A percentile compares a stretch with the other conserved stretches of the same genome.
Evolutionary conservation across 2,113 vertebrate genomes (phyloP).

Genomic region (Geococcyx californianus): DNA sequence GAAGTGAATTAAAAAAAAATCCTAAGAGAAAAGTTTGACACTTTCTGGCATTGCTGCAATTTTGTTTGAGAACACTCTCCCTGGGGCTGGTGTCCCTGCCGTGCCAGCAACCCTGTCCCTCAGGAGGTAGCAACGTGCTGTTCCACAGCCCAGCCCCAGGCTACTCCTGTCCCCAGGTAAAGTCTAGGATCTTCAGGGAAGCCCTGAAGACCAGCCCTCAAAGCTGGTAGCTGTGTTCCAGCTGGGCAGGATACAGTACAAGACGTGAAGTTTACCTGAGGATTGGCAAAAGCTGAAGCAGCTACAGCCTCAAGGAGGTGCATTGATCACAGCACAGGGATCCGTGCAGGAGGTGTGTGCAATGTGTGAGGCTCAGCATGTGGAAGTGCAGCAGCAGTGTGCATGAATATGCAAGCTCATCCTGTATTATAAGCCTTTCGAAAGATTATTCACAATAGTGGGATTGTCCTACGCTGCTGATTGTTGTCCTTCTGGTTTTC

Average conservation of each 20-base stretch:
- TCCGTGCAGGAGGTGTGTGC: neutral
- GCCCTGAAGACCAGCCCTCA: neutral
- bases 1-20: neutral
- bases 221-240: neutral
- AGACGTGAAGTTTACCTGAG: neutral
- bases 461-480: neutral
- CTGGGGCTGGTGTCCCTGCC: neutral
- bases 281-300: neutral
- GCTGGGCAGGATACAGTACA: rapidly evolving
- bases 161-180: neutral
- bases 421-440: neutral
- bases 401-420: neutral
- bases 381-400: neutral
- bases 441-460: neutral
- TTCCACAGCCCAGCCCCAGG: neutral
- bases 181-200: neutral
- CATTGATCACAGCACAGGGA: rapidly evolving
- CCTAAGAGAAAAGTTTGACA: neutral
- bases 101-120: neutral
- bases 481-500: neutral
- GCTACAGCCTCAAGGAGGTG: rapidly evolving
- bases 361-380: neutral
- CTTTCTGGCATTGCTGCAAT: neutral
- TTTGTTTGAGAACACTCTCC: neutral
- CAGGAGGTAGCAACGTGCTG: constrained; percentile 4